These are phyloP conservation scores for Pedionomus torquatus DNA, from an alignment of 2,113 vertebrate genomes.

Conservation along the genomic window DNA sequence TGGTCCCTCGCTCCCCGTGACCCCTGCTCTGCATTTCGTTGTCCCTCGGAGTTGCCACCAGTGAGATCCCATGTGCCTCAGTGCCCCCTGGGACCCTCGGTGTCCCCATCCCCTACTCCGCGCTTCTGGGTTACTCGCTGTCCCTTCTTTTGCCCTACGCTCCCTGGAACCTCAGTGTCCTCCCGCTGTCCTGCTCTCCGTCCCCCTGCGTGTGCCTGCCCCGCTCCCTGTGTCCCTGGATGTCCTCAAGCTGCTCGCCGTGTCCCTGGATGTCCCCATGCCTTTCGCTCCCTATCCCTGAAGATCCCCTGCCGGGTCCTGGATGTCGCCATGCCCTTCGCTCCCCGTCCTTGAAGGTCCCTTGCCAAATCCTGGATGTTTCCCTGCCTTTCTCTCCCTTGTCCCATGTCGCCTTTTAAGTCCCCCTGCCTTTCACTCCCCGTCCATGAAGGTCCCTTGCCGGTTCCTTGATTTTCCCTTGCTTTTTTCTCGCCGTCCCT, in stretches of 20 bases:
- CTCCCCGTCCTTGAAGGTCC: neutral
- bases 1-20: neutral
- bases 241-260: neutral
- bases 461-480: neutral
- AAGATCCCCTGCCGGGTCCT: neutral
- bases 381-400: accelerated
- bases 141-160: neutral
- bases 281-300: neutral
- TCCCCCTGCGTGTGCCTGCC: neutral
- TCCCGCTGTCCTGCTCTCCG: neutral
- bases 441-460: too few species aligned
- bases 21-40: neutral
- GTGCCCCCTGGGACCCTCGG: neutral
- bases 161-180: neutral
- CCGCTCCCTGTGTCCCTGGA: neutral
- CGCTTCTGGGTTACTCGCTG: neutral
- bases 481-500: too few species aligned
- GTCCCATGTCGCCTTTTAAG: neutral
- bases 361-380: neutral
- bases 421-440: neutral
- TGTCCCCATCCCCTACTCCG: neutral
- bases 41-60: neutral
- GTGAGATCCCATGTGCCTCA: accelerated
- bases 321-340: neutral
- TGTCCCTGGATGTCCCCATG: neutral